Conservation (phyloP, 2,888 invertebrate species). For the Drosophila histrio region DNA sequence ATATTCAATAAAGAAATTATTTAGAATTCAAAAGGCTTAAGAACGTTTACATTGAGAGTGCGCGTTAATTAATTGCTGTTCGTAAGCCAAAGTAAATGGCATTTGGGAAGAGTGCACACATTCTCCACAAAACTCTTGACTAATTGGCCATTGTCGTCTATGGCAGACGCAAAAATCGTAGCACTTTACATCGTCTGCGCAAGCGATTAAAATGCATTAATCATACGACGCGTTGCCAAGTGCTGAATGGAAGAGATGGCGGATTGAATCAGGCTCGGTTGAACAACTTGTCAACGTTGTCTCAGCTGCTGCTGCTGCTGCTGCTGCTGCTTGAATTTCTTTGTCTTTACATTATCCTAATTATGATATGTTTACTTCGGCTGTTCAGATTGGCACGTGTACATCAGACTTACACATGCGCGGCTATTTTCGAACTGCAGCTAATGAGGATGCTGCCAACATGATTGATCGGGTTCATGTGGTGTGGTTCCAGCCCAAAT, state of each 20-base stretch:
- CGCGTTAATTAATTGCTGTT: slow-evolving; percentile 39
- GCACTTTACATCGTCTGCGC: slow-evolving; percentile 41
- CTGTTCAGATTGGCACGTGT: slow-evolving; percentile 52
- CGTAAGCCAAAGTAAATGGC: neutral
- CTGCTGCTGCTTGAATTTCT: slow-evolving; percentile 4
- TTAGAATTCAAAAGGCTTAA: slow-evolving; percentile 23
- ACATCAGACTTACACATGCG: slow-evolving; percentile 11
- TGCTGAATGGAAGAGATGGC: neutral
- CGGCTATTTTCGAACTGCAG: slow-evolving; percentile 7
- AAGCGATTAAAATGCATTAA: slow-evolving; percentile 59
- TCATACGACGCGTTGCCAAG: slow-evolving; percentile 53
- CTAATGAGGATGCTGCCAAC: slow-evolving; percentile 27
- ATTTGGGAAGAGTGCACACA: slow-evolving; percentile 10
- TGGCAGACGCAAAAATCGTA: slow-evolving; percentile 14
- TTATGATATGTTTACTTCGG: slow-evolving; percentile 50
- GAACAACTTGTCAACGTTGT: slow-evolving; percentile 48
- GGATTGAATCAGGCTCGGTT: slow-evolving; percentile 35
- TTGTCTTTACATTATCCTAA: slow-evolving; percentile 68
- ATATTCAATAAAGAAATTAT: slow-evolving; percentile 10
- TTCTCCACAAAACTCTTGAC: slow-evolving; percentile 1
- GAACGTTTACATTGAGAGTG: neutral
- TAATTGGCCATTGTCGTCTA: slow-evolving; percentile 49
- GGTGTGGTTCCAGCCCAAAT: slow-evolving; percentile 11
- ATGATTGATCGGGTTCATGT: slow-evolving; percentile 47
- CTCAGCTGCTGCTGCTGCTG: slow-evolving; percentile 37